Percentiles rank a stretch among this genome's conserved stretches.
phyloP scores from a whole-genome alignment of 2,888 invertebrate species.

The Fragum whitleyi region DNA sequence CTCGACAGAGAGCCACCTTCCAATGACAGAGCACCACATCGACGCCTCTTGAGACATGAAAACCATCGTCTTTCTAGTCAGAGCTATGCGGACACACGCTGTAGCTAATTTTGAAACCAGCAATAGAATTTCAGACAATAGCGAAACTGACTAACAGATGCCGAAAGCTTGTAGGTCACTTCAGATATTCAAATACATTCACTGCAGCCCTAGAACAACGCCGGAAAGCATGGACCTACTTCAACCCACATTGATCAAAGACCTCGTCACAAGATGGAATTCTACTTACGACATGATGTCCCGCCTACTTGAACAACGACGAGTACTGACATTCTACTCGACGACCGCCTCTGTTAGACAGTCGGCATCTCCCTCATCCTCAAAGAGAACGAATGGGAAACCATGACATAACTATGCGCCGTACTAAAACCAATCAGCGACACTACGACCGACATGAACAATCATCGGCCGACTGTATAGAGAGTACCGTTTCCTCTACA shows the following conservation, averaged over 20 bases:
- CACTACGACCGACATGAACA: slow-evolving; percentile 32
- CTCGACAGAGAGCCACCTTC: slow-evolving; percentile 27
- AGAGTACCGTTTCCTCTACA: slow-evolving; percentile 18
- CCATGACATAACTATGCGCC: slow-evolving; percentile 6
- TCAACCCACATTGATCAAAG: slow-evolving; percentile 33
- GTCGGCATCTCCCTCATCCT: slow-evolving; percentile 1
- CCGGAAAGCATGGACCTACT: slow-evolving; percentile 16
- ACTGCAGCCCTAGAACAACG: slow-evolving; percentile 32
- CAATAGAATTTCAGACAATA: slow-evolving; percentile 18
- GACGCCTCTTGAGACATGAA: slow-evolving; percentile 8
- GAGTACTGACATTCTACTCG: slow-evolving; percentile 24
- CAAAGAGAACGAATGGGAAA: slow-evolving; percentile 29
- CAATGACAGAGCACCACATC: slow-evolving; percentile 11
- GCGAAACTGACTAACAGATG: slow-evolving; percentile 15
- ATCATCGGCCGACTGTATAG: no score
- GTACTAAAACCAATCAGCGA: slow-evolving; percentile 20
- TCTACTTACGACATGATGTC: slow-evolving; percentile 33
- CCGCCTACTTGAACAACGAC: slow-evolving; percentile 36
- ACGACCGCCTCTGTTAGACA: slow-evolving; percentile 28
- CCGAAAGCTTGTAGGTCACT: slow-evolving; percentile 44
- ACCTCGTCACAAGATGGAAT: slow-evolving; percentile 37
- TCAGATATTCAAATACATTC: slow-evolving; percentile 42
- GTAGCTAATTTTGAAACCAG: slow-evolving; percentile 42
- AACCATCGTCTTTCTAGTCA: slow-evolving; percentile 15
- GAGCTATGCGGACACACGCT: slow-evolving; percentile 40